phyloP scores from a whole-genome alignment of 1,140 invertebrate species.

The Hesperophylax magnus region DNA sequence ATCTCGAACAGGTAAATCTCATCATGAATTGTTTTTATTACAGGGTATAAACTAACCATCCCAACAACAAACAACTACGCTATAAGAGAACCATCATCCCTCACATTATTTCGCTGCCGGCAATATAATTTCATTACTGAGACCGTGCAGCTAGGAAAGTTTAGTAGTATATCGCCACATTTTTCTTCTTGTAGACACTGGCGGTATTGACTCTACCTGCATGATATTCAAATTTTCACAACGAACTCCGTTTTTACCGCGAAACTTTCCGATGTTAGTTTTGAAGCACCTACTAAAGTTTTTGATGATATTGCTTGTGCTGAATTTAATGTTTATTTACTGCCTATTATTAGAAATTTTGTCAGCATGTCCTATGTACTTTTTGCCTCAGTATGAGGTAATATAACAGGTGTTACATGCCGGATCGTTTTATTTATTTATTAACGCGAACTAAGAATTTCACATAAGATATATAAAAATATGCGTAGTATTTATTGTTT shows the following conservation, averaged over 20 bases:
- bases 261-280: no score
- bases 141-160: slow-evolving; percentile 18
- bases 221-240: slow-evolving; percentile 10
- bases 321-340: no score
- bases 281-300: no score
- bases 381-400: no score
- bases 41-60: not conserved
- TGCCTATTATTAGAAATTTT: no score
- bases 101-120: slow-evolving; percentile 14
- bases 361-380: no score
- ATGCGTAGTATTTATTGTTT: no score
- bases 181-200: not conserved
- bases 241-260: not conserved
- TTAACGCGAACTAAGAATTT: no score
- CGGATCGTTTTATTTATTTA: no score
- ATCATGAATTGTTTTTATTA: slow-evolving; percentile 11
- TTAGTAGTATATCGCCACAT: slow-evolving; percentile 7
- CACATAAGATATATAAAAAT: no score
- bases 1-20: slow-evolving; percentile 25
- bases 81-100: slow-evolving; percentile 14
- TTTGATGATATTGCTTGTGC: no score
- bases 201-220: not conserved
- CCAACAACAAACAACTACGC: not conserved
- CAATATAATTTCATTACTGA: slow-evolving; percentile 29
- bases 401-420: no score